Conservation (phyloP, 2,113 vertebrate species). For the Oreochromis aureus region DNA sequence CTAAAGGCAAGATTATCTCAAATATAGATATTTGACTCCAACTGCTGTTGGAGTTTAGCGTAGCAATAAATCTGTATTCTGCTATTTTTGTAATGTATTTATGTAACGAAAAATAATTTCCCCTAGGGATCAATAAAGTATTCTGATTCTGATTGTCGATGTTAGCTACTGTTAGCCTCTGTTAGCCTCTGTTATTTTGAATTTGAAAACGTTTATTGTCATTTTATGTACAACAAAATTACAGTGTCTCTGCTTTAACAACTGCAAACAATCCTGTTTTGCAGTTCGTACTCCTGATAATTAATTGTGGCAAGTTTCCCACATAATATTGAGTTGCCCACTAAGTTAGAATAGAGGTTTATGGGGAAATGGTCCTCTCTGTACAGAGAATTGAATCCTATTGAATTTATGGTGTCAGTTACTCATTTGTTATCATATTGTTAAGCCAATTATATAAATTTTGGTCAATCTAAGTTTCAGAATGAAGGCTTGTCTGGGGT, state of each 20-base stretch:
- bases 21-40: not conserved
- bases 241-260: not conserved
- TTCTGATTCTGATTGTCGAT: not conserved
- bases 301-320: not conserved
- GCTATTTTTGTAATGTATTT: not conserved
- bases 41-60: not conserved
- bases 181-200: not conserved
- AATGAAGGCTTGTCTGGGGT: not conserved
- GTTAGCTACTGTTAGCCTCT: not conserved
- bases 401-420: not conserved
- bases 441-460: not conserved
- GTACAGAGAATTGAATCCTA: not conserved
- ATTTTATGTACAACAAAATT: not conserved
- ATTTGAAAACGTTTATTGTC: not conserved
- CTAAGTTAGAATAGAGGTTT: not conserved
- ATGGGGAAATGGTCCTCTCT: not conserved
- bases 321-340: not conserved
- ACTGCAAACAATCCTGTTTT: not conserved
- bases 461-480: not conserved
- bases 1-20: not conserved
- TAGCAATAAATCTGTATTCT: not conserved
- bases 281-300: not conserved
- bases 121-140: too few relatives aligned
- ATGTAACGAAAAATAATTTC: too few relatives aligned
- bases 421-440: not conserved